phyloP scores from a whole-genome alignment of 2,888 invertebrate genomes.

The Acanthopleura granulata region DNA sequence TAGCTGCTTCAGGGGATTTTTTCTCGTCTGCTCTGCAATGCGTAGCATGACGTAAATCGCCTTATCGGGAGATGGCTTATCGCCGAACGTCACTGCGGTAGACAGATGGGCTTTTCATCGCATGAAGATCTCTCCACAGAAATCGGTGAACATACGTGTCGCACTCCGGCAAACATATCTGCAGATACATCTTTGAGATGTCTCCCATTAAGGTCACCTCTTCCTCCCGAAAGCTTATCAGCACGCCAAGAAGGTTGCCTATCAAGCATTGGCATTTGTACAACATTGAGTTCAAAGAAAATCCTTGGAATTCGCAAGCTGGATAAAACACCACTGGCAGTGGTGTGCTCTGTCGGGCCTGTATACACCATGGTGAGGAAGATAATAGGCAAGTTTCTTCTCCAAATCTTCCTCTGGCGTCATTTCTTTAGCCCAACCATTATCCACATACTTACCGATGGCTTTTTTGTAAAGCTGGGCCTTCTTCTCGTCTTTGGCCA shows the following conservation, averaged over 20 bases:
- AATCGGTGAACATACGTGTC: slow-evolving; percentile 3
- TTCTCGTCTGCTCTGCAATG: not conserved
- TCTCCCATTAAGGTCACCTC: not conserved
- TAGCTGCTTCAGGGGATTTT: not conserved
- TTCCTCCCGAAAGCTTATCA: not conserved
- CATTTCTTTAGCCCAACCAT: slow-evolving; percentile 7
- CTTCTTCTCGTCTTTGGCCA: slow-evolving; percentile 11
- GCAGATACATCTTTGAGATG: slow-evolving; percentile 3
- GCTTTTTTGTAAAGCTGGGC: slow-evolving; percentile 10
- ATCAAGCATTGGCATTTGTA: not conserved
- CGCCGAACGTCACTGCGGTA: slow-evolving; percentile 6
- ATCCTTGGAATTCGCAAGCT: not conserved
- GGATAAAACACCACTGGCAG: not conserved
- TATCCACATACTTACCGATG: slow-evolving; percentile 17
- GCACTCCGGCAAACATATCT: not conserved
- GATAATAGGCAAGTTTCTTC: slow-evolving; percentile 16
- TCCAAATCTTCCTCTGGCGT: slow-evolving; percentile 14
- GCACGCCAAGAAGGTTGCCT: not conserved
- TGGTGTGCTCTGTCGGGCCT: not conserved
- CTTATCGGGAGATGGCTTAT: not conserved
- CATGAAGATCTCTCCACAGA: not conserved
- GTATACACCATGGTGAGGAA: slow-evolving; percentile 27
- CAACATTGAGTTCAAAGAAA: not conserved
- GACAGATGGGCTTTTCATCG: not conserved
- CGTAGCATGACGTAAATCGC: not conserved